phyloP scores from a whole-genome alignment of 2,888 invertebrate species.

The Vesta saturnalis region DNA sequence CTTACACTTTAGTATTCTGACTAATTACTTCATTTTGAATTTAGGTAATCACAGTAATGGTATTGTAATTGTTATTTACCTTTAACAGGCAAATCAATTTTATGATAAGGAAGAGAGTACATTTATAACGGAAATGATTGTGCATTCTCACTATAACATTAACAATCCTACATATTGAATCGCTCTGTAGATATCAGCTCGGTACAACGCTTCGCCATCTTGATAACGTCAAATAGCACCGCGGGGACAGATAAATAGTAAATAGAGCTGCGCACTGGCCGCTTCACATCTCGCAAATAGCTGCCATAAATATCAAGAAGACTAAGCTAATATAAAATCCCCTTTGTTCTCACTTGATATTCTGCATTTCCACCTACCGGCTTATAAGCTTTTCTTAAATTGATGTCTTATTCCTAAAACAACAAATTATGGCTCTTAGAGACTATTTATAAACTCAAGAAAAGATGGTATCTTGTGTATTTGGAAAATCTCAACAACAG shows the following conservation, averaged over 20 bases:
- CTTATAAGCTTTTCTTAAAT: constrained; percentile 32
- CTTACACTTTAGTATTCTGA: too few relatives aligned
- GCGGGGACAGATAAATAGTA: constrained; percentile 61
- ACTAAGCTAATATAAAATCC: constrained; percentile 53
- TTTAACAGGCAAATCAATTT: too few relatives aligned
- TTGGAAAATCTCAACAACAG: constrained; percentile 11
- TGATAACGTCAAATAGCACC: constrained; percentile 61
- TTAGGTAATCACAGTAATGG: too few relatives aligned
- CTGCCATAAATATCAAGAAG: constrained; percentile 57
- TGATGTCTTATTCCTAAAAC: constrained; percentile 12
- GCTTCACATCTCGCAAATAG: constrained; percentile 58
- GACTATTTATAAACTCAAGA: background rate
- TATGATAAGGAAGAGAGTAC: too few relatives aligned
- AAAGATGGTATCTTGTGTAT: background rate
- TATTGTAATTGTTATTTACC: too few relatives aligned
- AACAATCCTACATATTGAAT: constrained; percentile 34
- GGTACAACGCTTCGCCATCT: constrained; percentile 53
- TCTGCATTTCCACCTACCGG: constrained; percentile 39
- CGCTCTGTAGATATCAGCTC: constrained; percentile 31
- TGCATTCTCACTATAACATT: constrained; percentile 15
- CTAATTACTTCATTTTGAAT: too few relatives aligned
- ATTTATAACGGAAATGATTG: background rate
- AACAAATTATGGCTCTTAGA: constrained; percentile 14
- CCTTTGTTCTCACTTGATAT: constrained; percentile 46
- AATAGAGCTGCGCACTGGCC: constrained; percentile 59